phyloP scores from a whole-genome alignment of 2,888 invertebrate species.

The Melanostoma scalare region DNA sequence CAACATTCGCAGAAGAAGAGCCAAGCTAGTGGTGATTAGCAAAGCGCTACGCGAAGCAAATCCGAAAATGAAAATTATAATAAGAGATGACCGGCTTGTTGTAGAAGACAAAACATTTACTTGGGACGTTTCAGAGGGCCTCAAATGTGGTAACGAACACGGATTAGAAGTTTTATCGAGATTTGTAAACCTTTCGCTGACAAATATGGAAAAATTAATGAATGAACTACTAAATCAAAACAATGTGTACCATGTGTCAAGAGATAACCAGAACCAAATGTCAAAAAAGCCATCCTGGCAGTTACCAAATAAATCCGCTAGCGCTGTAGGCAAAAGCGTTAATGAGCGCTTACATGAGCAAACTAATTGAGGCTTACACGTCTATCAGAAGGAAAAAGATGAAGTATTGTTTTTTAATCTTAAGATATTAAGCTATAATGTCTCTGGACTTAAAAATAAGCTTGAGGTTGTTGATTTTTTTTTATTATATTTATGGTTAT shows the following conservation, averaged over 20 bases:
- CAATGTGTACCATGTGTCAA: no score
- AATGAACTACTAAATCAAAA: no score
- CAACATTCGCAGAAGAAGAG: conserved; percentile 14
- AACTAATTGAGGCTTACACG: not conserved
- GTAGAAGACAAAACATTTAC: not conserved
- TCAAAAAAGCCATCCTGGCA: no score
- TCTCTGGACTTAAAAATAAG: conserved; percentile 4
- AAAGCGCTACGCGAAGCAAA: conserved; percentile 8
- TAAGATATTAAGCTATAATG: not conserved
- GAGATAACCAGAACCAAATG: no score
- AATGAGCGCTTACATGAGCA: not conserved
- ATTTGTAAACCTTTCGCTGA: no score
- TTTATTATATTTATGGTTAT: no score
- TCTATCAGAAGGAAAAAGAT: not conserved
- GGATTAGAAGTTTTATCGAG: no score
- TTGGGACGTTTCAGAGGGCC: not conserved
- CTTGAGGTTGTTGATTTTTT: no score
- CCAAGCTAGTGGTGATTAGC: conserved; percentile 12
- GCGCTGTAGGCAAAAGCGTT: not conserved
- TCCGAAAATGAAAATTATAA: not conserved
- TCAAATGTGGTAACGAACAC: no score
- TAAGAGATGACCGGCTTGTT: conserved; percentile 1
- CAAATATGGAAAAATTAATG: no score
- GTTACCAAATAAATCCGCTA: no score
- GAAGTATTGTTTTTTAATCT: not conserved